Percentiles rank a stretch among this genome's conserved stretches.
These are phyloP conservation scores for Drosophila mimetica DNA, from an alignment of 2,888 invertebrate genomes.

Conservation along the genomic window DNA sequence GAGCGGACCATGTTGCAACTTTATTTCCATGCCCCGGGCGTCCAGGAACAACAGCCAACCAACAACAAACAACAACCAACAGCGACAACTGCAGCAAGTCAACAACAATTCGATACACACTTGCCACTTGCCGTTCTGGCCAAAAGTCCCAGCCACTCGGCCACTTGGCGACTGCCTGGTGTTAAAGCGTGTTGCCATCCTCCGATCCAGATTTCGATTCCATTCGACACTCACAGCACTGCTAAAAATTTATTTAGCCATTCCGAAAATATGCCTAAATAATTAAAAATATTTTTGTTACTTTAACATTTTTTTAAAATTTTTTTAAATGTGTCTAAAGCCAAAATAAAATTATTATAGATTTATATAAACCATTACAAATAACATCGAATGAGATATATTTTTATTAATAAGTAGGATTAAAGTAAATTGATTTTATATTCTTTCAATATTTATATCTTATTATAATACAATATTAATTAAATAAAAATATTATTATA, in stretches of 20 bases:
- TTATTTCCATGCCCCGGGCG: slow-evolving; percentile 66
- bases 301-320: background rate
- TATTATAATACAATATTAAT: background rate
- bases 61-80: slow-evolving; percentile 35
- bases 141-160: slow-evolving; percentile 15
- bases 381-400: too few species aligned
- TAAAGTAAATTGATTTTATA: too few species aligned
- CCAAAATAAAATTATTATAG: too few species aligned
- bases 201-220: slow-evolving; percentile 29
- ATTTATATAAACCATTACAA: too few species aligned
- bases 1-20: slow-evolving; percentile 58
- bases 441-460: too few species aligned
- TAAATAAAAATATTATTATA: background rate
- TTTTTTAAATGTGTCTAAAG: too few species aligned
- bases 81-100: slow-evolving; percentile 73
- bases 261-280: too few species aligned
- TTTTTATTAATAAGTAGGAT: too few species aligned
- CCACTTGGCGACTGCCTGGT: slow-evolving; percentile 64
- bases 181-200: slow-evolving; percentile 71
- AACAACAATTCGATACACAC: slow-evolving; percentile 76
- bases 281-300: background rate
- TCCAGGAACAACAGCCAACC: slow-evolving; percentile 53
- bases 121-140: slow-evolving; percentile 49
- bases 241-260: background rate
- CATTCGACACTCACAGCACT: slow-evolving; percentile 21